Evolutionary conservation across 1,140 invertebrate species (phyloP).

Genomic region (Drosophila gunungcola): DNA sequence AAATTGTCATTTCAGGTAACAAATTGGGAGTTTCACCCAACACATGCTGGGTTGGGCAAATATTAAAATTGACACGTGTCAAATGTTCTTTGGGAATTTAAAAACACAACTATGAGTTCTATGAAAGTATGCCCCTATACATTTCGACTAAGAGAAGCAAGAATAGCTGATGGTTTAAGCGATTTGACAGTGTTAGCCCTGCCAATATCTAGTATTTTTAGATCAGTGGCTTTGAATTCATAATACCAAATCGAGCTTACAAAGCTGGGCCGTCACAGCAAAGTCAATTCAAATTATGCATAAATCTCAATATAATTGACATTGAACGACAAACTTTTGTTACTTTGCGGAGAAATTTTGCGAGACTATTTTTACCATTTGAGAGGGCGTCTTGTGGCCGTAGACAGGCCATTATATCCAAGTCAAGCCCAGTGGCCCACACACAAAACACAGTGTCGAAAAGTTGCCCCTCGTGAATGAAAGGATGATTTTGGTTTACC

Average conservation of each 20-base stretch:
- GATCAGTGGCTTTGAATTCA: slow-evolving; percentile 41
- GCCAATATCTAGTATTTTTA: slow-evolving; percentile 52
- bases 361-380: slow-evolving; percentile 51
- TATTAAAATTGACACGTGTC: slow-evolving; percentile 58
- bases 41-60: slow-evolving; percentile 15
- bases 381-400: slow-evolving; percentile 23
- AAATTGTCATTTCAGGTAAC: slow-evolving; percentile 22
- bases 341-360: slow-evolving; percentile 37
- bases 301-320: slow-evolving; percentile 68
- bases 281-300: slow-evolving; percentile 67
- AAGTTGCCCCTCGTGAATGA: slow-evolving; percentile 29
- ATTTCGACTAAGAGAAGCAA: background rate
- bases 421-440: slow-evolving; percentile 28
- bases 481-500: slow-evolving; percentile 17
- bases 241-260: slow-evolving; percentile 37
- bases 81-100: slow-evolving; percentile 9
- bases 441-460: slow-evolving; percentile 36
- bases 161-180: slow-evolving; percentile 11
- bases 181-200: slow-evolving; percentile 14
- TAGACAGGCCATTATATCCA: slow-evolving; percentile 40
- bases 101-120: background rate
- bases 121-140: background rate
- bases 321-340: slow-evolving; percentile 61
- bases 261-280: slow-evolving; percentile 5
- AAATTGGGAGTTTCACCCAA: slow-evolving; percentile 10